Evolutionary conservation across 1,140 invertebrate genomes (phyloP).

Genomic region (Augochlora pura): DNA sequence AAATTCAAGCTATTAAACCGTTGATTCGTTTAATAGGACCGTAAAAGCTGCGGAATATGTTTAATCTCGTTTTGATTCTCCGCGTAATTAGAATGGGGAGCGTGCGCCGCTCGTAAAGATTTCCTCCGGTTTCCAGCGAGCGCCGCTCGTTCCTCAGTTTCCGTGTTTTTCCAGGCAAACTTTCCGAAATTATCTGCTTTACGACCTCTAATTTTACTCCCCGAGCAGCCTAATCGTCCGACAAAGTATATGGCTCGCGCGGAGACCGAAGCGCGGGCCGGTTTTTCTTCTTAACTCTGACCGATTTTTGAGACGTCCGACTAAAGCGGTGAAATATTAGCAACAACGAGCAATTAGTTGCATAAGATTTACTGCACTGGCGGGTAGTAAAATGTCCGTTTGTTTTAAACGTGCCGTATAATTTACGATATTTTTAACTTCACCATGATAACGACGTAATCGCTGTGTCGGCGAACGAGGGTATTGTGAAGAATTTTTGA

Average conservation of each 20-base stretch:
- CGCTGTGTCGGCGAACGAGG: too few relatives aligned
- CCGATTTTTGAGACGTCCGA: background rate
- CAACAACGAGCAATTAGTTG: too few relatives aligned
- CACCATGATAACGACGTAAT: too few relatives aligned
- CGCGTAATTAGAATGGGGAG: background rate
- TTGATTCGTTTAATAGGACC: too few relatives aligned
- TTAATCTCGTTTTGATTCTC: background rate
- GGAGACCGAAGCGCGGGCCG: background rate
- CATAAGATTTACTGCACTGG: too few relatives aligned
- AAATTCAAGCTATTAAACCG: too few relatives aligned
- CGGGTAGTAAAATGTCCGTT: too few relatives aligned
- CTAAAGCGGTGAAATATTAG: too few relatives aligned
- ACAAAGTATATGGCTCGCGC: background rate
- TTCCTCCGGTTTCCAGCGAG: background rate
- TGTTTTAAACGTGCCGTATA: too few relatives aligned
- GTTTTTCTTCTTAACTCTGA: background rate
- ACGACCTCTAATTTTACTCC: slow-evolving; percentile 6
- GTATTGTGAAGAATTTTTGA: too few relatives aligned
- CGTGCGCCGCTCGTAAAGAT: background rate
- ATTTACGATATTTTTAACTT: too few relatives aligned
- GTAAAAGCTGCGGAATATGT: background rate
- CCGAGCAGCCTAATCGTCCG: background rate
- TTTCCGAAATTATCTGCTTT: background rate
- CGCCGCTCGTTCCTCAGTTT: background rate
- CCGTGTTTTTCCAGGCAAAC: background rate